Base-by-base conservation (phyloP, 2,113 vertebrate species). In the Daboia siamensis region DNA sequence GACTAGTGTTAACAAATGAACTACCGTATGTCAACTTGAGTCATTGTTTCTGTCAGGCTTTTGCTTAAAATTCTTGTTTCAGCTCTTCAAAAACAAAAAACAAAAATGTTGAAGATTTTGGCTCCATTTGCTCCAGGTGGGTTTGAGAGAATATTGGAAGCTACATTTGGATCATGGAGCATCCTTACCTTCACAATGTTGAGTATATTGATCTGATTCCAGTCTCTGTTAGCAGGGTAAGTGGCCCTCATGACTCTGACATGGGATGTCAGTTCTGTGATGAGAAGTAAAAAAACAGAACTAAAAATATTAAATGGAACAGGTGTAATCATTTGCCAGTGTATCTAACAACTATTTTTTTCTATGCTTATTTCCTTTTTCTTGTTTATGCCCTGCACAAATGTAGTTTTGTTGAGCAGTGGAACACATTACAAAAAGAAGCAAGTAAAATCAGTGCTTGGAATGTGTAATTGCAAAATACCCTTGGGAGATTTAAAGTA, bases 401-500 rank as follows among this genome's bases (percentile, higher is more conserved):
- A 59, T 86, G 59, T 57, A 59, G 33, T 10, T 87, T 69, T 54
- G 44, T 24, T 33, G 23, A 69, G n/a, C 91, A 91, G 56, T 24
- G 87, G 39, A 56, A 88, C 29, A 23, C 64, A 48, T 33, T 84
- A 84, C 20, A 89, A 61, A 89, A 91, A 39, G 57, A 91, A 92
- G 15, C 64, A 85, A 92, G 54, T 44, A 87, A 54, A 92, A 87
- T 29, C 86, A 44, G 29, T 64, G 44, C 54, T 59, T 92, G 69
- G 87, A 59, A 85, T 92, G 57, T 64, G n/a, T 33, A 64, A 69
- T 39, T 92, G 69, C 74, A 89, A 48, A 89, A 59, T 89, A 51
- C 91, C 69, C 69, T 24, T 89, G 55, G 69, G 69, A 89, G 87
- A 59, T 29, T 85, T 55, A 85, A 85, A 91, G 51, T 74, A 92